A percentile compares a stretch with the other conserved stretches of the same genome.
These are phyloP conservation scores for Tholera decimalis DNA, from an alignment of 2,888 invertebrate species.

Conservation along the genomic window DNA sequence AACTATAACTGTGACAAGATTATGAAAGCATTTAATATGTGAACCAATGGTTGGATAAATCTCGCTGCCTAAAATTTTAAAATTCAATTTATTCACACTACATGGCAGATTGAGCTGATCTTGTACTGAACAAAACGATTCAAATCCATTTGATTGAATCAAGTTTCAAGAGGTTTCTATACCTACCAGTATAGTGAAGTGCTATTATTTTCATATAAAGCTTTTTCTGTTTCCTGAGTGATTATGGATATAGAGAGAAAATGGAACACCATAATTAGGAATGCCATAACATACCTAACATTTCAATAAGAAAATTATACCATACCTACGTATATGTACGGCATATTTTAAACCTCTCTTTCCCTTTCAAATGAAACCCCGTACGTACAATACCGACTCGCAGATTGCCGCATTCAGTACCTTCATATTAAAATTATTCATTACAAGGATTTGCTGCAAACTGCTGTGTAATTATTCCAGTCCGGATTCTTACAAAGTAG, in stretches of 20 bases:
- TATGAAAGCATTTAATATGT: neutral
- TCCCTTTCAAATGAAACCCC: conserved; percentile 31
- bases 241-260: neutral
- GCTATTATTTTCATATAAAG: neutral
- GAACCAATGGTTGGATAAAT: neutral
- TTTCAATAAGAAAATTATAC: neutral
- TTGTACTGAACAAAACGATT: neutral
- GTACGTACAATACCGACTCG: conserved; percentile 24
- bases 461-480: conserved; percentile 57
- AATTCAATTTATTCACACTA: neutral
- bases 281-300: neutral
- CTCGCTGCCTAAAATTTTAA: neutral
- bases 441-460: conserved; percentile 56
- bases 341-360: conserved; percentile 26
- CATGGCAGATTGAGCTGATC: neutral
- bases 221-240: neutral
- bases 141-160: neutral
- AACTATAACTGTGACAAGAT: neutral
- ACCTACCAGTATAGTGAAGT: neutral
- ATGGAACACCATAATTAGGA: neutral
- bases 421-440: conserved; percentile 58
- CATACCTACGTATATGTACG: neutral
- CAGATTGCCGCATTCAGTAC: conserved; percentile 53
- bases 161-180: neutral
- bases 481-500: conserved; percentile 62